Base-by-base conservation (phyloP, 2,113 vertebrate genomes). In the Numida meleagris region DNA sequence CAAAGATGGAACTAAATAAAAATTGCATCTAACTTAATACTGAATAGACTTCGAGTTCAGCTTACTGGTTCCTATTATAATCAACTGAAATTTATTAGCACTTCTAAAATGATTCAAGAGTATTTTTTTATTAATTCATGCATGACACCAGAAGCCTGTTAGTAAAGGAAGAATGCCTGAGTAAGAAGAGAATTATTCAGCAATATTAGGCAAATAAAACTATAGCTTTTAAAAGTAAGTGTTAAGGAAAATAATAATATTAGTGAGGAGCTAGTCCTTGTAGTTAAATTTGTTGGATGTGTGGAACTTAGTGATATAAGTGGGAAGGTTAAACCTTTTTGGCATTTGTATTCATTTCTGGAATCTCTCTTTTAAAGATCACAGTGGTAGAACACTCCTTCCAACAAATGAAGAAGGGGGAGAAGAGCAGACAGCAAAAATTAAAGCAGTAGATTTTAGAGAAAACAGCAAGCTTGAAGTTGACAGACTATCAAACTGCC, bases 361-460 rank as follows among this genome's bases (percentile, higher is more conserved):
- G 38, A 93, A 95, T 90, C 23, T 96, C 86, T 95, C 73, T 93
- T 91, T 84, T 94, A 58, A 95, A 97, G 97, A 90, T 94, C 79
- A 90, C 75, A 91, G 76, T 67, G 94, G 96, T 92, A 46, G 68
- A 92, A 82, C 50, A 90, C 51, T 81, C 45, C 61, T 95, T 93
- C 55, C 93, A 95, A 86, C 76, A 92, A 86, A 82, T 77, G 94
- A 73, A 91, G 97, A 97, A 96, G 97, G 96, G 95, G 96, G 97
- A 67, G 90, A 97, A 96, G 86, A 96, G 89, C 98, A 98, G 95
- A 63, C 51, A 85, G 66, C 43, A 9, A 74, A 97, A 95, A 93
- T 74, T 46, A 65, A 24, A 86, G 12, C 72, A 65, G 95, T 86
- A 86, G 91, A 91, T 91, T 83, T 90, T 72, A 81, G 51, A 89